phyloP scores from a whole-genome alignment of 1,140 invertebrate species.

The Manduca sexta region DNA sequence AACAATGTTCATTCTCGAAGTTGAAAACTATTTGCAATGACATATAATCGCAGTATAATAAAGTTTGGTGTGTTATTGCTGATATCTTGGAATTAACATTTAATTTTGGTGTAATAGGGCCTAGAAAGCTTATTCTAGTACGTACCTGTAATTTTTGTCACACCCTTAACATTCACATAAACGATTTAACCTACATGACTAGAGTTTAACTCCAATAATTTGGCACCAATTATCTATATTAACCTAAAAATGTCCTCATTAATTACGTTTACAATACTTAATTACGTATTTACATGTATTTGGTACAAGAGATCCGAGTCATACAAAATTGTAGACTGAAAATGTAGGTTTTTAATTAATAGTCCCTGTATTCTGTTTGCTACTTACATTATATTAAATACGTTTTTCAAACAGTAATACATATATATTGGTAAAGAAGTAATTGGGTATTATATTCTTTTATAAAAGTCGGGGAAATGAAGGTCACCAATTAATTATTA shows the following conservation, averaged over 20 bases:
- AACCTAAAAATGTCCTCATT: not conserved
- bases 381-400: constrained; percentile 10
- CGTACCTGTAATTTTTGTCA: too few relatives aligned
- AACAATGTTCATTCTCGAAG: not conserved
- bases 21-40: not conserved
- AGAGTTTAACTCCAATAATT: constrained; percentile 38
- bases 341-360: constrained; percentile 37
- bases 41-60: not conserved
- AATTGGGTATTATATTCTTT: too few relatives aligned
- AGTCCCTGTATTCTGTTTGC: constrained; percentile 52
- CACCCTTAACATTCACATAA: not conserved
- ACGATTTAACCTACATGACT: constrained; percentile 11
- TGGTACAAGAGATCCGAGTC: constrained; percentile 27
- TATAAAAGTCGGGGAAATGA: too few relatives aligned
- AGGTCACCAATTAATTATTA: too few relatives aligned
- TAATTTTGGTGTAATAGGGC: too few relatives aligned
- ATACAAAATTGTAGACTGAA: constrained; percentile 33
- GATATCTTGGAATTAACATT: too few relatives aligned
- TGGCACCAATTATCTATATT: constrained; percentile 18
- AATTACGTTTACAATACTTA: not conserved
- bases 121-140: too few relatives aligned
- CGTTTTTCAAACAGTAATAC: too few relatives aligned
- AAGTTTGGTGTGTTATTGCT: too few relatives aligned
- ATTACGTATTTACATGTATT: constrained; percentile 11
- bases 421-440: too few relatives aligned